A percentile compares a stretch with the other conserved stretches of the same genome.
phyloP scores from a whole-genome alignment of 2,888 invertebrate species.

The Drosophila fulvimacula region DNA sequence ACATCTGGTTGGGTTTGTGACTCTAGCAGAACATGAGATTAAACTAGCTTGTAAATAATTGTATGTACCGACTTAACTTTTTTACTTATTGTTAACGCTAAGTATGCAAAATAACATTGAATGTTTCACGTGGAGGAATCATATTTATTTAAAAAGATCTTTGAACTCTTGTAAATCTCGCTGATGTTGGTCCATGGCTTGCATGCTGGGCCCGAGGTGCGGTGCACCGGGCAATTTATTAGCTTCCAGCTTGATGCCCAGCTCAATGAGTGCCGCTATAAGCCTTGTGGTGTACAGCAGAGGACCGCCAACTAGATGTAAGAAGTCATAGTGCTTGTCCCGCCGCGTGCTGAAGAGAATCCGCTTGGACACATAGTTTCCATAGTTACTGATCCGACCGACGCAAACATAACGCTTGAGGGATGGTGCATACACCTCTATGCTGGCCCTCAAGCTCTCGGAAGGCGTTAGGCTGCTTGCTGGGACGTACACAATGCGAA shows the following conservation, averaged over 20 bases:
- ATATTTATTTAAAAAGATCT: conserved; percentile 76
- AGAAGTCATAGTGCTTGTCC: conserved; percentile 87
- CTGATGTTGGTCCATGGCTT: conserved; percentile 34
- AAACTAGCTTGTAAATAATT: conserved; percentile 72
- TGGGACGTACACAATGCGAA: conserved; percentile 87
- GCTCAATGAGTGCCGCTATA: conserved; percentile 90
- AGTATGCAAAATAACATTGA: conserved; percentile 40
- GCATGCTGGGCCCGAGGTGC: neutral
- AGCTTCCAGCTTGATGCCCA: conserved; percentile 82
- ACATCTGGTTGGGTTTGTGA: neutral
- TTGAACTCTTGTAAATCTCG: conserved; percentile 75
- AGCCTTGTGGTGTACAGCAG: conserved; percentile 90
- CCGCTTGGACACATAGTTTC: conserved; percentile 91
- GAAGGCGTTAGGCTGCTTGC: conserved; percentile 87
- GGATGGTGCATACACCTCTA: conserved; percentile 91
- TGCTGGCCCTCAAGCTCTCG: conserved; percentile 89
- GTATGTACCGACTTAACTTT: conserved; percentile 61
- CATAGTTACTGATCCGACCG: conserved; percentile 90
- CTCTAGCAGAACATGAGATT: conserved; percentile 61
- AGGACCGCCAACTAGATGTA: conserved; percentile 90
- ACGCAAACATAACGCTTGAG: conserved; percentile 89
- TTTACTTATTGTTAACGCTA: conserved; percentile 64
- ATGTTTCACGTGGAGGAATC: conserved; percentile 25
- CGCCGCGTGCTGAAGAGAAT: conserved; percentile 89
- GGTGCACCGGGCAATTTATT: conserved; percentile 35